These are phyloP conservation scores for Motacilla alba DNA, from an alignment of 2,113 vertebrate species.

Conservation along the genomic window DNA sequence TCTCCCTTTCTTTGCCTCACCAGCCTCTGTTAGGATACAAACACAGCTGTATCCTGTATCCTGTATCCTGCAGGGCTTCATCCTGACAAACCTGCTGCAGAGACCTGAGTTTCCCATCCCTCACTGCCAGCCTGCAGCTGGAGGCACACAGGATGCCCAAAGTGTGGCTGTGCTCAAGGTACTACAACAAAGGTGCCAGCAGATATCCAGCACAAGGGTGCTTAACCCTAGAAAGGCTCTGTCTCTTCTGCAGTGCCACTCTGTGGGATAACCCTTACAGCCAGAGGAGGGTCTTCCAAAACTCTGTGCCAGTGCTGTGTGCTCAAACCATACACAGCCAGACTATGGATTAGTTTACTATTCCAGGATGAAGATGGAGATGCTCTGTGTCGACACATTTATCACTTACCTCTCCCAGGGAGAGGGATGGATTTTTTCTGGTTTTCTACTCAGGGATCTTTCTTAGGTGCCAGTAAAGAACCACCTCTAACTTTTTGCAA, in stretches of 20 bases:
- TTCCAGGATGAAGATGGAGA: neutral
- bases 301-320: neutral
- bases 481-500: neutral
- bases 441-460: neutral
- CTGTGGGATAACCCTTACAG: neutral
- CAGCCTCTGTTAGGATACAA: neutral
- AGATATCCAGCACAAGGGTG: neutral
- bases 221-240: neutral
- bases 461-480: neutral
- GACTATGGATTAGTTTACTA: neutral
- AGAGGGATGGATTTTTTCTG: neutral
- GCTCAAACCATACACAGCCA: neutral
- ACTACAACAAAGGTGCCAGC: neutral
- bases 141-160: fast-evolving
- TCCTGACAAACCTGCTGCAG: neutral
- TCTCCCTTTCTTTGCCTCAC: neutral
- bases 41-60: neutral
- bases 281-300: neutral
- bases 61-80: neutral
- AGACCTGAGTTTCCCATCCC: neutral
- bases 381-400: neutral
- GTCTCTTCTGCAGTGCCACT: neutral
- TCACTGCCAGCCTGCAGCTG: neutral
- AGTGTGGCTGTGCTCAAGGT: neutral
- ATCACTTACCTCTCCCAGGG: neutral